Evolutionary conservation across 2,888 invertebrate genomes (phyloP), one percentile per base, ranked within the genome.

Genomic region (Chymomyza procnemis): DNA sequence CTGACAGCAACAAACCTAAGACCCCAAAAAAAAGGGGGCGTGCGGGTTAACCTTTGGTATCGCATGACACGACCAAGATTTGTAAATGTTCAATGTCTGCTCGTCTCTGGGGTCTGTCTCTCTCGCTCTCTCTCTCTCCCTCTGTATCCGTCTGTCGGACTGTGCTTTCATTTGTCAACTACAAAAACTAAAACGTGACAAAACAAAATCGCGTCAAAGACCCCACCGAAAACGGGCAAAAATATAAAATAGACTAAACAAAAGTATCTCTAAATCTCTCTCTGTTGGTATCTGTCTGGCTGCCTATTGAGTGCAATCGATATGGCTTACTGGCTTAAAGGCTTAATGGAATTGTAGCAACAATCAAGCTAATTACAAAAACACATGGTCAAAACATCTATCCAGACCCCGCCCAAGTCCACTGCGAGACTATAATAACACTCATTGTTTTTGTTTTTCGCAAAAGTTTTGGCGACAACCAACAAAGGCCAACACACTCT

Each of bases 31-130:
- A 54, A 54, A 6, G 21, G 21, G n/a, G 26, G 16, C 56, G 69
- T 64, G 64, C 67, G 70, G 59, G 67, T 41, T 61, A 69, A 69
- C 64, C 76, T 69, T 71, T 64, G 61, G 62, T 72, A 74, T 71
- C 69, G 64, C 48, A 70, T 67, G 67, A 61, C n/a, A 59, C 48
- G 66, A 64, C 66, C 34, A 67, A 71, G 69, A 79, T 79, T 82
- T 85, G 54, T 78, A 80, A 71, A 74, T 78, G 85, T 78, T 85
- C 73, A 78, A 72, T 76, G 79, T 60, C 73, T 66, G 50, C 50
- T 54, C 21, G 62, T 55, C 72, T 67, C 64, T 65, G 34, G 34
- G 34, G 3, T 30, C 30, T 30, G 30, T 30, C 30, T 30, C 30
- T 30, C 30, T 30, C 4, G 30, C 4, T 30, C 30, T 30, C 4